Conservation (phyloP, 2,888 invertebrate species). For the Tetragonula carbonaria region DNA sequence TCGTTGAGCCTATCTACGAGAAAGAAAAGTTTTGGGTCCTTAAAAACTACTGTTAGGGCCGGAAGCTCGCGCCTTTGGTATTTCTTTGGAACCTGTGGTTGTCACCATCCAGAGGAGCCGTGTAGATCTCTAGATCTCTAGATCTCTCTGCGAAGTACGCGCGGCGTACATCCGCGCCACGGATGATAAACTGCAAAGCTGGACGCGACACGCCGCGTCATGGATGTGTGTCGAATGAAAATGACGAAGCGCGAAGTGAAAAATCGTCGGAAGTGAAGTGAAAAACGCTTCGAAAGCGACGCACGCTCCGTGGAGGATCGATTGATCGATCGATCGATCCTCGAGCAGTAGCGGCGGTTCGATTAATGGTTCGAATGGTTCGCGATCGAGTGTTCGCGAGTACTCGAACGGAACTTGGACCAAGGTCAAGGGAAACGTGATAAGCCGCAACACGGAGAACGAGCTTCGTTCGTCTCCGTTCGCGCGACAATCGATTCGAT, state of each 20-base stretch:
- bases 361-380: background rate
- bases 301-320: slow-evolving; percentile 3
- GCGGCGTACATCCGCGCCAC: background rate
- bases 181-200: slow-evolving; percentile 5
- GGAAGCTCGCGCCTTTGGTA: slow-evolving; percentile 53
- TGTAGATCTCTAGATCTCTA: background rate
- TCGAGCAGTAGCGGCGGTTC: slow-evolving; percentile 2
- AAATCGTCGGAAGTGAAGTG: background rate
- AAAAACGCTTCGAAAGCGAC: background rate
- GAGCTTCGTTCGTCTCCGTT: slow-evolving; percentile 20
- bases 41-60: slow-evolving; percentile 55
- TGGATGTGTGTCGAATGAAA: background rate
- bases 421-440: slow-evolving; percentile 29
- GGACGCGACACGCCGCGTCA: background rate
- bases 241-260: background rate
- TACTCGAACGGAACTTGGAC: slow-evolving; percentile 11
- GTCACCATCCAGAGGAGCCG: background rate
- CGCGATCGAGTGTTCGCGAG: background rate
- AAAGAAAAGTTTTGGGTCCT: slow-evolving; percentile 16
- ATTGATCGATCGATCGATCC: slow-evolving; percentile 8
- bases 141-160: background rate
- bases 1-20: slow-evolving; percentile 52
- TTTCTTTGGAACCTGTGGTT: slow-evolving; percentile 29
- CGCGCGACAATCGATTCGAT: slow-evolving; percentile 23
- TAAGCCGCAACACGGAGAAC: slow-evolving; percentile 3